Evolutionary conservation across 1,140 invertebrate species (phyloP).

Genomic region (Contarinia nasturtii): DNA sequence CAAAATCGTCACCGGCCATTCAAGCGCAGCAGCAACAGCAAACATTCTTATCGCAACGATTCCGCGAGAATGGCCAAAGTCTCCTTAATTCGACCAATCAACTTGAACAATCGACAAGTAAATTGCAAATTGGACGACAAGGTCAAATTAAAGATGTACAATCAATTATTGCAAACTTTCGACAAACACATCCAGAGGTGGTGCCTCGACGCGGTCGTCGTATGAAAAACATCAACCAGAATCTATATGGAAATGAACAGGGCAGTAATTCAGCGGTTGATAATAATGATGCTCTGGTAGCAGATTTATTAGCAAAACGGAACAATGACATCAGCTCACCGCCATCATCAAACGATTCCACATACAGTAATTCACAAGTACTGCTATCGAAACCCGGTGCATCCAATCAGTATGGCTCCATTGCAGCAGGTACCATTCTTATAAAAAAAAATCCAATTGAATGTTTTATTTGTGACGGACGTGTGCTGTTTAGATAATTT

Average conservation of each 20-base stretch:
- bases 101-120: constrained; percentile 13
- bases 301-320: too few species aligned
- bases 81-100: background rate
- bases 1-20: background rate
- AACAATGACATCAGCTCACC: too few species aligned
- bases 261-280: too few species aligned
- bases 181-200: constrained; percentile 47
- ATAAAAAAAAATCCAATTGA: too few species aligned
- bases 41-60: background rate
- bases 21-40: background rate
- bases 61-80: background rate
- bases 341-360: constrained; percentile 31
- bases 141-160: constrained; percentile 59
- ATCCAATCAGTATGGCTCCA: too few species aligned
- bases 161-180: constrained; percentile 65
- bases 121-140: constrained; percentile 36
- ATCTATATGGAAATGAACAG: background rate
- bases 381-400: background rate
- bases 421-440: too few species aligned
- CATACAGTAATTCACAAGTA: constrained; percentile 20
- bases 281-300: too few species aligned
- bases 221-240: constrained; percentile 21
- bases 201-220: constrained; percentile 42
- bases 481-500: too few species aligned
- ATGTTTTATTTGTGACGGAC: too few species aligned